phyloP scores from a whole-genome alignment of 2,797 vertebrate genomes.

The Esox lucius region DNA sequence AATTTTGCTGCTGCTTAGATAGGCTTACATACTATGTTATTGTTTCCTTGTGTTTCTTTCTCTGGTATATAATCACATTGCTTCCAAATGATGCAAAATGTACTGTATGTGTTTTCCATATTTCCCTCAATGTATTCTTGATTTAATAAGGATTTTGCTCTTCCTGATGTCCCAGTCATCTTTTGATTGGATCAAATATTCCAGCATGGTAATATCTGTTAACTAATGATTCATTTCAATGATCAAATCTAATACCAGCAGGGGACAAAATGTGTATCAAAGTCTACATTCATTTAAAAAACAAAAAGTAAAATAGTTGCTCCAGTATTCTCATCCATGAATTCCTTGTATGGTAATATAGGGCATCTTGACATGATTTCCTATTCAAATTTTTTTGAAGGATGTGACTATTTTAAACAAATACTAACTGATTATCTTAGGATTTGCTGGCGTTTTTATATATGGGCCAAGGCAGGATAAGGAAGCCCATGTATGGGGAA shows the following conservation, averaged over 20 bases:
- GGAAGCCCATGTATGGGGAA: background rate
- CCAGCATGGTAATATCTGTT: slow-evolving; percentile 14
- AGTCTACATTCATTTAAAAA: slow-evolving; percentile 11
- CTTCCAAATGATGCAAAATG: slow-evolving; percentile 25
- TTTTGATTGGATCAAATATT: slow-evolving; percentile 16
- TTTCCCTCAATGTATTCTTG: slow-evolving; percentile 21
- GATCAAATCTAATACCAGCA: slow-evolving; percentile 1
- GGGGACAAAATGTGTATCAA: slow-evolving; percentile 4
- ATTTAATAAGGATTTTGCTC: slow-evolving; percentile 31
- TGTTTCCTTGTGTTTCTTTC: slow-evolving; percentile 21
- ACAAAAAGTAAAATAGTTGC: background rate
- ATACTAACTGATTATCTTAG: background rate
- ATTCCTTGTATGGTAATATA: slow-evolving; percentile 2
- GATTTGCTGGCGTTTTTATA: background rate
- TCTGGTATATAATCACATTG: slow-evolving; percentile 22
- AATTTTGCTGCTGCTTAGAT: slow-evolving; percentile 13
- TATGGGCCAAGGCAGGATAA: background rate
- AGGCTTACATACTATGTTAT: slow-evolving; percentile 26
- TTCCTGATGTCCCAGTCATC: slow-evolving; percentile 18
- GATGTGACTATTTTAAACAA: slow-evolving; percentile 12
- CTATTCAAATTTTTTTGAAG: slow-evolving; percentile 11
- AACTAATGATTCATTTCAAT: slow-evolving; percentile 16
- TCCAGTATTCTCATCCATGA: background rate
- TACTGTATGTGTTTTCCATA: slow-evolving; percentile 1
- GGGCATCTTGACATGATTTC: slow-evolving; percentile 2